Conservation (phyloP, 2,113 vertebrate species). For the Echinops telfairi region DNA sequence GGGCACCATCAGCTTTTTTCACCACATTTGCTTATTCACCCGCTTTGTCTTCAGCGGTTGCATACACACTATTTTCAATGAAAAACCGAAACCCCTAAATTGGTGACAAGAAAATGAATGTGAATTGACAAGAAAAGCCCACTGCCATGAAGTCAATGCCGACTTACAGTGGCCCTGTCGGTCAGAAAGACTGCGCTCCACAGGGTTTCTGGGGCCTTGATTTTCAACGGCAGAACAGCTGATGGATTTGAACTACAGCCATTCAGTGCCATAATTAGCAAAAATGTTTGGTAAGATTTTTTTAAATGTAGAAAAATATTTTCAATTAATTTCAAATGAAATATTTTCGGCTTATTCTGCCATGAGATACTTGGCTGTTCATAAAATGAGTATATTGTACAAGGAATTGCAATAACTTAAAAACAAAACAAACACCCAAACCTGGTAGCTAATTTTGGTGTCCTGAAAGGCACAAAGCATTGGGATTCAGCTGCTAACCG, state of each 20-base stretch:
- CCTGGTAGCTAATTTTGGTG: not conserved
- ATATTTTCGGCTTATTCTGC: not conserved
- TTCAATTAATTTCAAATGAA: constrained; percentile 23
- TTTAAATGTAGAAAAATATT: not conserved
- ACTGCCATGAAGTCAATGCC: too few relatives aligned
- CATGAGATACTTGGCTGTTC: not conserved
- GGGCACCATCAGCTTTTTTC: too few relatives aligned
- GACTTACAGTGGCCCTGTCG: too few relatives aligned
- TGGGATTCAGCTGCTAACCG: not conserved
- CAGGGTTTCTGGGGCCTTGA: too few relatives aligned
- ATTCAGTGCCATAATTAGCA: not conserved
- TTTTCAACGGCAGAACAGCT: too few relatives aligned
- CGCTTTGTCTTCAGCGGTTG: too few relatives aligned
- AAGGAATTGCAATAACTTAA: constrained; percentile 27
- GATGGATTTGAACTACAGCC: too few relatives aligned
- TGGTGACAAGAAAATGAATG: not conserved
- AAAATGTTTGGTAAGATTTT: not conserved
- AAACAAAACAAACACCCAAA: not conserved
- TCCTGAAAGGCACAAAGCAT: not conserved
- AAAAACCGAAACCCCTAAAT: constrained; percentile 4
- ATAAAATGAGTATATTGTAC: not conserved
- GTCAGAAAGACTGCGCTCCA: too few relatives aligned
- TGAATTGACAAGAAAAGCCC: too few relatives aligned
- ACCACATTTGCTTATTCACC: too few relatives aligned
- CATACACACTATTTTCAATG: not conserved